Conservation (phyloP, 2,888 invertebrate species). For the Vannuccia rotundouncinata region DNA sequence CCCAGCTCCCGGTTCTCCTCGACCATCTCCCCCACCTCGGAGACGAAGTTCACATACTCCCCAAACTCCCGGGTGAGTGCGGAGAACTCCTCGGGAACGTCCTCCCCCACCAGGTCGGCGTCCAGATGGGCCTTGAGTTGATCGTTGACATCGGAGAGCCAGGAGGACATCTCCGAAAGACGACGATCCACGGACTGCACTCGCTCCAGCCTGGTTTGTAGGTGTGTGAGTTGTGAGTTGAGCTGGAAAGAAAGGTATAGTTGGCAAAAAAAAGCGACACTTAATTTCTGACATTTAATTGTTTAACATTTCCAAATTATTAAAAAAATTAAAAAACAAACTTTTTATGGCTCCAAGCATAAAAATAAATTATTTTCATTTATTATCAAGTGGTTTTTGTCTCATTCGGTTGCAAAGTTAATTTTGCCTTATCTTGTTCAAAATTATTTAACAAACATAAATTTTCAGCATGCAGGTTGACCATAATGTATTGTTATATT, state of each 20-base stretch:
- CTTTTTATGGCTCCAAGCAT: too few relatives aligned
- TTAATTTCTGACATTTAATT: too few relatives aligned
- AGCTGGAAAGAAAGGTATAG: background rate
- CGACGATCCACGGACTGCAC: slow-evolving; percentile 29
- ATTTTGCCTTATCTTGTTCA: too few relatives aligned
- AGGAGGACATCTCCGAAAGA: background rate
- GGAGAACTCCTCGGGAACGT: slow-evolving; percentile 32
- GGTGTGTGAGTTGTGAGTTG: background rate
- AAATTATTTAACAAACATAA: too few relatives aligned
- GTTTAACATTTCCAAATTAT: too few relatives aligned
- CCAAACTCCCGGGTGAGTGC: slow-evolving; percentile 15
- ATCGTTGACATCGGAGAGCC: slow-evolving; percentile 24
- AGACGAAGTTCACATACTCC: slow-evolving; percentile 17
- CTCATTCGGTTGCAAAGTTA: too few relatives aligned
- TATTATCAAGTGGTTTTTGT: too few relatives aligned
- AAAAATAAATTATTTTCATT: too few relatives aligned
- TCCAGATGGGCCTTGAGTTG: slow-evolving; percentile 22
- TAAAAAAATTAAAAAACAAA: too few relatives aligned
- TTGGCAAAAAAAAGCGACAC: too few relatives aligned
- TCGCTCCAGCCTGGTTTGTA: background rate
- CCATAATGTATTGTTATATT: too few relatives aligned
- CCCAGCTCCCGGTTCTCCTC: slow-evolving; percentile 6
- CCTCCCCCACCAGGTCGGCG: slow-evolving; percentile 34
- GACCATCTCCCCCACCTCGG: slow-evolving; percentile 15
- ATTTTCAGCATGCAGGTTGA: too few relatives aligned